Conservation (phyloP, 2,113 vertebrate species). For the Burhinus oedicnemus region DNA sequence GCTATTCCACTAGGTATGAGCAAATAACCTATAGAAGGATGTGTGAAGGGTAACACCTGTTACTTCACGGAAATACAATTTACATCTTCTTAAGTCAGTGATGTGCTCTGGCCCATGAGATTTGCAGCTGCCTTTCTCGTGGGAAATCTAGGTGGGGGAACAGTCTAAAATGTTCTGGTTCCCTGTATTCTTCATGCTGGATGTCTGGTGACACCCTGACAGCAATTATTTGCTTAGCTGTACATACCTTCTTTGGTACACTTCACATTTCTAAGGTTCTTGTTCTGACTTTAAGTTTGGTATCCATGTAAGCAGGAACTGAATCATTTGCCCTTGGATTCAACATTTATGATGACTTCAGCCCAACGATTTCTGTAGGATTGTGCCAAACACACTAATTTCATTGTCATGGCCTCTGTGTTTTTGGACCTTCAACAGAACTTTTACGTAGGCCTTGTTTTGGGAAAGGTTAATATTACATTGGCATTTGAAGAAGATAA, state of each 20-base stretch:
- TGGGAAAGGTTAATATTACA: background rate
- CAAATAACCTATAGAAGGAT: background rate
- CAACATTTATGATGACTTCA: background rate
- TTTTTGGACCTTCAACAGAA: background rate
- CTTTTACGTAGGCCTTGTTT: background rate
- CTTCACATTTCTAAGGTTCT: background rate
- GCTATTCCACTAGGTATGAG: constrained; percentile 89
- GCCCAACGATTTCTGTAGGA: background rate
- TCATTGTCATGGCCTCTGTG: background rate
- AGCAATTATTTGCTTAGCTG: background rate
- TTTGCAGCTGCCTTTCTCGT: background rate
- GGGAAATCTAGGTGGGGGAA: background rate
- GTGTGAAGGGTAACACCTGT: background rate
- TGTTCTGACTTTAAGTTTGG: background rate
- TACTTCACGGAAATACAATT: background rate
- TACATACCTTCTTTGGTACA: background rate
- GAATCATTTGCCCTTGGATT: background rate
- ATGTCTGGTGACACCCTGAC: background rate
- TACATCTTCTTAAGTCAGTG: background rate
- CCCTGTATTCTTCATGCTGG: background rate
- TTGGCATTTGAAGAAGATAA: background rate
- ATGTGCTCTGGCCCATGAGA: background rate
- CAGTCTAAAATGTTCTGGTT: background rate
- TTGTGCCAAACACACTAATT: background rate
- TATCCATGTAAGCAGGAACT: background rate